Percentiles rank a stretch among this genome's conserved stretches.
Conservation (phyloP, 2,888 invertebrate genomes). For the Phortica okadai region DNA sequence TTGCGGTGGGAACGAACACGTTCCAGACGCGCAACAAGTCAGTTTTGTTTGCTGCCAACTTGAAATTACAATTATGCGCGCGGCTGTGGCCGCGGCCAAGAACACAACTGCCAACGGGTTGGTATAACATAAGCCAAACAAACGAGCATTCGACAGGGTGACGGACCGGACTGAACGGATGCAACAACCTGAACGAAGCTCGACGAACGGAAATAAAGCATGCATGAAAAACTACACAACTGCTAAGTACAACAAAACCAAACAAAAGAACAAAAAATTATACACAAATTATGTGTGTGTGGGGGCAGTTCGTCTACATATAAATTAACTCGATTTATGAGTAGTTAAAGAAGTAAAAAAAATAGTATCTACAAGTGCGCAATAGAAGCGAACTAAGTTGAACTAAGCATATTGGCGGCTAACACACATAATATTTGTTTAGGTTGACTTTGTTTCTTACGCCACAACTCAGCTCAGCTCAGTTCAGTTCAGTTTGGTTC, state of each 20-base stretch:
- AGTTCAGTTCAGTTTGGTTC: not conserved
- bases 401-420: not conserved
- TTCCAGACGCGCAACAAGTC: slow-evolving; percentile 22
- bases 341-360: not conserved
- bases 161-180: slow-evolving; percentile 20
- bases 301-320: slow-evolving; percentile 68
- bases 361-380: not conserved
- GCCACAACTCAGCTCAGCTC: not conserved
- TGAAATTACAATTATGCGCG: slow-evolving; percentile 60
- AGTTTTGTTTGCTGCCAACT: slow-evolving; percentile 24
- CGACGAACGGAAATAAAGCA: slow-evolving; percentile 62
- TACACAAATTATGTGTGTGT: slow-evolving; percentile 46
- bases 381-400: no score
- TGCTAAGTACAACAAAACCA: no score
- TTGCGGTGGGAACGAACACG: slow-evolving; percentile 61
- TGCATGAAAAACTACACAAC: slow-evolving; percentile 18
- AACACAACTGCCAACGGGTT: slow-evolving; percentile 40
- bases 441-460: not conserved
- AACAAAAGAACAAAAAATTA: no score
- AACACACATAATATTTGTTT: not conserved
- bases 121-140: not conserved
- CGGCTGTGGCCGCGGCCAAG: slow-evolving; percentile 21
- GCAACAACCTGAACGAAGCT: slow-evolving; percentile 19
- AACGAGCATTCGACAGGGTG: not conserved
- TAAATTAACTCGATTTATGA: slow-evolving; percentile 55